Percentiles rank a stretch among this genome's conserved stretches.
These are phyloP conservation scores for Argya squamiceps DNA, from an alignment of 2,797 vertebrate genomes.

Conservation along the genomic window DNA sequence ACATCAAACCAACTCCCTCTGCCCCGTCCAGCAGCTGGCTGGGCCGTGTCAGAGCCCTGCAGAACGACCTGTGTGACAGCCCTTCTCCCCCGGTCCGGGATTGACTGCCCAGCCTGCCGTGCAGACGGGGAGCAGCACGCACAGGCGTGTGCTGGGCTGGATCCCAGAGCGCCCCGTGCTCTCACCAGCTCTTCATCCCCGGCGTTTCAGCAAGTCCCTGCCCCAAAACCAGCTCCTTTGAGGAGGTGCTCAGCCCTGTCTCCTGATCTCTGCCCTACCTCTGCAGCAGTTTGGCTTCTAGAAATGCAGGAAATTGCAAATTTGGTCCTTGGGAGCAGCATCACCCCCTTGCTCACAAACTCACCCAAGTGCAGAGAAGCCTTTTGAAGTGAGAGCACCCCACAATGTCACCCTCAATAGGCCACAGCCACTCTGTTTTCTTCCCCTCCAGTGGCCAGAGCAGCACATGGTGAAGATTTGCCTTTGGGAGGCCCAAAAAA, in stretches of 20 bases:
- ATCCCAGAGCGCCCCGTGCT: neutral
- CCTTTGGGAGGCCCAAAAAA: neutral
- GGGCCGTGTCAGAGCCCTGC: neutral
- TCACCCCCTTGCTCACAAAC: neutral
- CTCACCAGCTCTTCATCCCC: neutral
- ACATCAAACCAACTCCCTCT: neutral
- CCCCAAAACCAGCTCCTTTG: neutral
- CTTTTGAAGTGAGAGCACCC: neutral
- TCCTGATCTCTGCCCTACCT: neutral
- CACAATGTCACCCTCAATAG: neutral
- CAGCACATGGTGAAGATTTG: neutral
- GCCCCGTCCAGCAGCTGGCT: neutral
- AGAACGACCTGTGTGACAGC: neutral
- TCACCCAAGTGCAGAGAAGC: neutral
- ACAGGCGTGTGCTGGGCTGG: neutral
- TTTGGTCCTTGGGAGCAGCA: neutral
- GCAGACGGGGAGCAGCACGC: neutral
- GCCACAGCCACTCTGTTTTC: neutral
- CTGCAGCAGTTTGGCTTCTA: neutral
- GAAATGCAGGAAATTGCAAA: neutral
- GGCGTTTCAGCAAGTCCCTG: neutral
- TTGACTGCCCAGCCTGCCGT: neutral
- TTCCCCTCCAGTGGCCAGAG: neutral
- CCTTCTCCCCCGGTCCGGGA: neutral
- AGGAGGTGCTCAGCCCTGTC: rapidly evolving